Base-by-base conservation (phyloP, 2,113 vertebrate species). In the Talpa occidentalis region DNA sequence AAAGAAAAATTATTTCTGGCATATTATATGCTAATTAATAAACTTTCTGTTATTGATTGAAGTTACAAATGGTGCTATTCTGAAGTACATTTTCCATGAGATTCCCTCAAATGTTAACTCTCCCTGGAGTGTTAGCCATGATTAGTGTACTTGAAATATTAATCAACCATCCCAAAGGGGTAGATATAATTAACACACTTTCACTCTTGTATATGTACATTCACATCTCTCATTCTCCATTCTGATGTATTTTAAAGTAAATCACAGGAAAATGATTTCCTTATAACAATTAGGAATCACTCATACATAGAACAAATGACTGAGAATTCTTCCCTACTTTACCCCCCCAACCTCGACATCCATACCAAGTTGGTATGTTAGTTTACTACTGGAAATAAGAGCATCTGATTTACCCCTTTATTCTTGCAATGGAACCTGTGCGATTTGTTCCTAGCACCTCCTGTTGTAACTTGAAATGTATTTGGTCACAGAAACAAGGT, bases 1-100 rank as follows among this genome's bases (percentile, higher is more conserved):
- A 16, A 81, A 91, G 54, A 95, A 90, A 89, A 91, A 56, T 49
- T 22, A 74, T 81, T 85, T 73, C 49, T 82, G 62, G 16, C 3
- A 85, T 3, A 28, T n/a, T 60, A 8, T 60, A 56, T 82, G 62
- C 26, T 88, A 64, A 88, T 56, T 81, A 67, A 72, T 83, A 64
- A 69, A 56, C 35, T 70, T 92, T 84, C 73, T 88, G 49, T 24
- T 78, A 47, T 54, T 85, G 64, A 44, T 4, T 54, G 7, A 40
- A 72, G 32, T 70, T 73, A 83, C 2, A 77, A 60, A 44, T 42
- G 12, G 16, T 84, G 26, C 8, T 93, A 30, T 93, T 73, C 28
- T 87, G 42, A 78, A 49, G 44, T 24, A 44, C 11, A 4, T 52
- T 91, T 94, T 62, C 37, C 21, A 42, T 84, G 72, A n/a, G 3